Evolutionary conservation across 64 coral and sea anemone species (phyloP).

Genomic region (Hydrozoanthus tunicans): DNA sequence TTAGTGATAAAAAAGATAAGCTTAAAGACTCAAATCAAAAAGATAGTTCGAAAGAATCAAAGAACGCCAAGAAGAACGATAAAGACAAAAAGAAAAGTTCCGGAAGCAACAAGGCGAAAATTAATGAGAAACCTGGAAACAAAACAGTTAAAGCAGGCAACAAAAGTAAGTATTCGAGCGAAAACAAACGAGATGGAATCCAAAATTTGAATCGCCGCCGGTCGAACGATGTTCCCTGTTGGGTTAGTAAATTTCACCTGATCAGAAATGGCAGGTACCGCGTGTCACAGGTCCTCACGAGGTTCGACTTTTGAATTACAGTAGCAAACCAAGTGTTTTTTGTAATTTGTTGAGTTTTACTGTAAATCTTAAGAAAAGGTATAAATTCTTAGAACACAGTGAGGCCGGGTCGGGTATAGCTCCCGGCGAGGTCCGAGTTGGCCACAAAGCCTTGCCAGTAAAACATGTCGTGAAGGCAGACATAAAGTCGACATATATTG

Average conservation of each 20-base stretch:
- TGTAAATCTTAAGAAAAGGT: too few relatives aligned
- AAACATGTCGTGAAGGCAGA: too few relatives aligned
- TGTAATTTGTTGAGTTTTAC: too few relatives aligned
- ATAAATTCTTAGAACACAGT: too few relatives aligned
- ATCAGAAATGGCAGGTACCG: not conserved
- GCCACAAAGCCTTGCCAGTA: too few relatives aligned
- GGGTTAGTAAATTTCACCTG: not conserved
- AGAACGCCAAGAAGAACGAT: not conserved
- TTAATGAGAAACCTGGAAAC: slow-evolving; percentile 4
- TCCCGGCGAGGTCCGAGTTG: too few relatives aligned
- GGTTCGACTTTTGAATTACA: not conserved
- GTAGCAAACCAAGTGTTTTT: too few relatives aligned
- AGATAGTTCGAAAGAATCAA: not conserved
- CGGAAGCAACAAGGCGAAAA: not conserved
- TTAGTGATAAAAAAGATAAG: slow-evolving; percentile 10
- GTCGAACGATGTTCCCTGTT: not conserved
- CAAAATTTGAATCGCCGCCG: not conserved
- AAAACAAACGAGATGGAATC: not conserved
- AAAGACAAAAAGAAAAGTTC: not conserved
- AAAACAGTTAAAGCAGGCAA: slow-evolving; percentile 16
- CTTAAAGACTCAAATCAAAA: slow-evolving; percentile 22
- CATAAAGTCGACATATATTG: too few relatives aligned
- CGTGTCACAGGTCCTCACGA: not conserved
- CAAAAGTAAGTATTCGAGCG: slow-evolving; percentile 26
- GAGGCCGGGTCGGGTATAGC: too few relatives aligned